Conservation (phyloP, 2,888 invertebrate species). For the Agrilus mali region DNA sequence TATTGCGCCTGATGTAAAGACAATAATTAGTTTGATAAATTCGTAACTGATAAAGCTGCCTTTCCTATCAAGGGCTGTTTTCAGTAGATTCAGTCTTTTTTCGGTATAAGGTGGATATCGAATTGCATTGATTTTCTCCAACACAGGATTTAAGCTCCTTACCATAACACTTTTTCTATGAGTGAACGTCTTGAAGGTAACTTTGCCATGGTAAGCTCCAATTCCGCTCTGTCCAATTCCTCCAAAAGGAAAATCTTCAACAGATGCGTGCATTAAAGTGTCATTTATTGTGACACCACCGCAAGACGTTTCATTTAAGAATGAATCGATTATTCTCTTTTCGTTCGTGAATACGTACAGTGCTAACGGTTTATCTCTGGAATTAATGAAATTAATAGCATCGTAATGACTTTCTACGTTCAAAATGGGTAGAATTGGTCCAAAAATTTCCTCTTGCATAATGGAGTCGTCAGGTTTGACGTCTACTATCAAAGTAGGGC, state of each 20-base stretch:
- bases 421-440: slow-evolving; percentile 85
- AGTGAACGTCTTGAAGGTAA: slow-evolving; percentile 83
- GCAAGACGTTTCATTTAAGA: slow-evolving; percentile 60
- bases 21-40: too few species aligned
- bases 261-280: slow-evolving; percentile 69
- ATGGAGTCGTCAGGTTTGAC: slow-evolving; percentile 61
- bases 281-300: slow-evolving; percentile 80
- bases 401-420: slow-evolving; percentile 72
- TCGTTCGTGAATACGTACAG: slow-evolving; percentile 72
- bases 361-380: slow-evolving; percentile 79
- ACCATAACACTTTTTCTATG: slow-evolving; percentile 76
- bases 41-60: too few species aligned
- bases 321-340: slow-evolving; percentile 40
- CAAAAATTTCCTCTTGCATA: slow-evolving; percentile 93
- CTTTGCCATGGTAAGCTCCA: slow-evolving; percentile 86
- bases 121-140: slow-evolving; percentile 52
- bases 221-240: slow-evolving; percentile 92
- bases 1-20: too few species aligned
- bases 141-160: slow-evolving; percentile 53
- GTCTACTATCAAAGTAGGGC: slow-evolving; percentile 71
- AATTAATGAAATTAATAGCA: slow-evolving; percentile 81
- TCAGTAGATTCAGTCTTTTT: slow-evolving; percentile 50
- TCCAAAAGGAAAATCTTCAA: slow-evolving; percentile 88
- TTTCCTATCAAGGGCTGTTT: slow-evolving; percentile 13
- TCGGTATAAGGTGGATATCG: slow-evolving; percentile 79